Percentiles rank a stretch among this genome's conserved stretches.
phyloP scores from a whole-genome alignment of 2,888 invertebrate genomes.

The Thysanoteuthis rhombus region DNA sequence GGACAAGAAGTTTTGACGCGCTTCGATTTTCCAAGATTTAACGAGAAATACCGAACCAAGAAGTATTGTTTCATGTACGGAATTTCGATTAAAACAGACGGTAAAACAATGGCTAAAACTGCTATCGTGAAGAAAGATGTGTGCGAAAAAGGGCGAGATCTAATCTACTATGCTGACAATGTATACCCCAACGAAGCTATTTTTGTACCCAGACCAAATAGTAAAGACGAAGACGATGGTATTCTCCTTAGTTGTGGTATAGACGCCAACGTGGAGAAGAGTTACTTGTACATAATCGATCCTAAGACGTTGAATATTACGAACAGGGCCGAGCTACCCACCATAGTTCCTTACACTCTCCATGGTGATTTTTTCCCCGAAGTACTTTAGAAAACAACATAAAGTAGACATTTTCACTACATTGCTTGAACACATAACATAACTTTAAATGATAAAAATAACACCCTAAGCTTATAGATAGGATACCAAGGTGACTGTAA shows the following conservation, averaged over 20 bases:
- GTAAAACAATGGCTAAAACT: constrained; percentile 46
- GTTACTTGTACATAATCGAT: constrained; percentile 57
- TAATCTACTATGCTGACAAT: constrained; percentile 45
- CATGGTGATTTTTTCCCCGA: constrained; percentile 61
- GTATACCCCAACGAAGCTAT: constrained; percentile 60
- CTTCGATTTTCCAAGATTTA: constrained; percentile 62
- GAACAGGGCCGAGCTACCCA: constrained; percentile 54
- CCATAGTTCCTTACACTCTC: constrained; percentile 58
- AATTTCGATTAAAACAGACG: constrained; percentile 54
- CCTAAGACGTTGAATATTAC: constrained; percentile 52
- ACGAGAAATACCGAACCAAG: constrained; percentile 53
- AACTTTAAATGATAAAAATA: neutral
- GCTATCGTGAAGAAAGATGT: constrained; percentile 61
- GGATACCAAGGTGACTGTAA: no score
- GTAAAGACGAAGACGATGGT: constrained; percentile 60
- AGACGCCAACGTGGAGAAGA: constrained; percentile 47
- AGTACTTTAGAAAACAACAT: constrained; percentile 33
- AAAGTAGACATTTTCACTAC: neutral
- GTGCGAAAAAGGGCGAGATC: constrained; percentile 48
- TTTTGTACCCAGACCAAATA: constrained; percentile 55
- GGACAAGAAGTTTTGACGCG: constrained; percentile 43
- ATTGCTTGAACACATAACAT: no score
- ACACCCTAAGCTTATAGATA: neutral
- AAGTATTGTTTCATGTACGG: constrained; percentile 62
- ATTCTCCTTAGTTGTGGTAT: constrained; percentile 56